phyloP scores from a whole-genome alignment of 2,888 invertebrate genomes.

The Sussaba pulchella region DNA sequence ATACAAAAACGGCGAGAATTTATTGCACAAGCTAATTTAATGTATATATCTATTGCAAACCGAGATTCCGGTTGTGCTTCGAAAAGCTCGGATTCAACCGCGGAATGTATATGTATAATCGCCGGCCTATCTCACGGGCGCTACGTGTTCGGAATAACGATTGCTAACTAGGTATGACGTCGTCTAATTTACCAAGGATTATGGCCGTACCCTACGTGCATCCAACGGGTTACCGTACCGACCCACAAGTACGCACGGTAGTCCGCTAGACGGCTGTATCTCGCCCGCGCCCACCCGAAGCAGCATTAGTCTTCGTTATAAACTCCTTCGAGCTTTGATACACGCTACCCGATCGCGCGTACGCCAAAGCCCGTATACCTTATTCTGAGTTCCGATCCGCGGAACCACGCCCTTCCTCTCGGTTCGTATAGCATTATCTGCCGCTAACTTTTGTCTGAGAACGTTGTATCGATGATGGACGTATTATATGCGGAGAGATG shows the following conservation, averaged over 20 bases:
- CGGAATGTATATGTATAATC: conserved; percentile 65
- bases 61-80: not conserved
- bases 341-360: conserved; percentile 64
- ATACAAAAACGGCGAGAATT: too few relatives aligned
- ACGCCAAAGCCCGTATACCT: conserved; percentile 32
- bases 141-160: conserved; percentile 72
- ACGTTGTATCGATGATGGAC: conserved; percentile 11
- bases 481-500: not conserved
- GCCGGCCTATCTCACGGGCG: conserved; percentile 63
- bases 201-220: conserved; percentile 56
- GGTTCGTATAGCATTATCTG: conserved; percentile 29
- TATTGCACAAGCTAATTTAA: too few relatives aligned
- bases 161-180: conserved; percentile 71
- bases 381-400: not conserved
- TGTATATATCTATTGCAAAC: not conserved
- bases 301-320: conserved; percentile 71
- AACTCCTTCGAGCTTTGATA: conserved; percentile 66
- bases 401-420: not conserved
- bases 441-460: conserved; percentile 45
- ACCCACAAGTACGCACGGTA: conserved; percentile 26
- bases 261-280: conserved; percentile 35
- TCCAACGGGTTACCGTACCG: conserved; percentile 26
- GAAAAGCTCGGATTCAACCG: conserved; percentile 61
- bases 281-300: conserved; percentile 21
- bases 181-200: conserved; percentile 71